A percentile compares a stretch with the other conserved stretches of the same genome.
Evolutionary conservation across 2,113 vertebrate species (phyloP).

Genomic region (Copsychus sechellarum): DNA sequence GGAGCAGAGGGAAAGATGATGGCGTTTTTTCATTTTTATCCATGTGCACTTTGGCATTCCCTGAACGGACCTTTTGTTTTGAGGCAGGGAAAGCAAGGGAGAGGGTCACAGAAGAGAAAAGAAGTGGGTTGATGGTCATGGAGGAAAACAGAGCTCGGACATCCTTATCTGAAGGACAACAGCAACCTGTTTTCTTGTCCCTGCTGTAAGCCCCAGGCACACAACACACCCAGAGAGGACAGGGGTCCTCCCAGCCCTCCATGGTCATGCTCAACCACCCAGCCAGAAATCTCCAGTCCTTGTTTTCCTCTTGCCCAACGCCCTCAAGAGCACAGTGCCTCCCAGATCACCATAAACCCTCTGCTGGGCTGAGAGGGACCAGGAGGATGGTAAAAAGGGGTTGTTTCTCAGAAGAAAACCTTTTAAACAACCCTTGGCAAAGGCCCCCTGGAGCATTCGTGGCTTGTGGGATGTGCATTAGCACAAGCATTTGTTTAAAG

Average conservation of each 20-base stretch:
- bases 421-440: neutral
- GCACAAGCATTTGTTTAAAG: neutral
- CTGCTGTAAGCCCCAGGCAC: neutral
- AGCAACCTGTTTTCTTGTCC: neutral
- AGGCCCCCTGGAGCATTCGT: fast-evolving
- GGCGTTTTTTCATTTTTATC: neutral
- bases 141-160: neutral
- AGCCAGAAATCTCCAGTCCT: neutral
- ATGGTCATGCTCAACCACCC: fast-evolving
- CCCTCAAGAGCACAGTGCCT: fast-evolving
- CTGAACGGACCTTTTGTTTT: neutral
- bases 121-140: fast-evolving
- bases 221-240: neutral
- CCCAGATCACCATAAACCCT: neutral
- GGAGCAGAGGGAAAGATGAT: conserved; percentile 8
- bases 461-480: neutral
- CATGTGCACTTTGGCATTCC: conserved; percentile 17
- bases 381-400: neutral
- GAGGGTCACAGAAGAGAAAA: fast-evolving
- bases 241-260: neutral
- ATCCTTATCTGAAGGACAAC: neutral
- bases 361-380: neutral
- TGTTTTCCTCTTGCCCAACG: neutral
- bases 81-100: neutral
- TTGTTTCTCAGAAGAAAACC: neutral